Base-by-base conservation (phyloP, 2,113 vertebrate species). In the Haemorhous mexicanus region DNA sequence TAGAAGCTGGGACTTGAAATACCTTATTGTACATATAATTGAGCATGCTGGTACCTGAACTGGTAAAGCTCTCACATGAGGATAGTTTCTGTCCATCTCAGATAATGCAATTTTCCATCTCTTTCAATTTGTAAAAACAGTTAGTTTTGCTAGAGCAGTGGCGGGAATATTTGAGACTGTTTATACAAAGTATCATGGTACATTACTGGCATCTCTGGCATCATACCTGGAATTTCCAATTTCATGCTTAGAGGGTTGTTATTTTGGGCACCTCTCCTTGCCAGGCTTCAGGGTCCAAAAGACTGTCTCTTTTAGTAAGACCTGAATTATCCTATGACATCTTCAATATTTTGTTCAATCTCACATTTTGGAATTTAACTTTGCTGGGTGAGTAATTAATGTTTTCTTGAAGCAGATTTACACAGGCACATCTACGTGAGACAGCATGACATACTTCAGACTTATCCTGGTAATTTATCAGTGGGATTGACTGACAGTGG, bases 231-330 rank as follows among this genome's bases (percentile, higher is more conserved):
- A 70, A 87, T 27, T 24, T 87, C 33, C 19, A 53, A 43, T 14
- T 12, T 33, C 2, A 1, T 3, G 1, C 6, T 10, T 13, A 59
- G 0, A 2, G 9, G 13, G 19, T 1, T 74, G 46, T 35, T 4
- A 68, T 7, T 21, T 13, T 33, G 10, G 13, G 26, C 35, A 84
- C 10, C 9, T 59, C 55, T 33, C 22, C 19, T 35, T 41, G 43
- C 9, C 33, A 78, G 28, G 14, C n/a, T 52, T 73, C 39, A 64
- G 24, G 17, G 21, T 43, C 19, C n/a, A 77, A 33, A 58, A 91
- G 13, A 82, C 2, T 3, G 4, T 33, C 26, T 66, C n/a, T 66
- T 49, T 66, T 41, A 56, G 16, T 11, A 76, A 50, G 28, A 93
- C 2, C 4, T 63, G 8, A 67, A 76, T 32, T 50, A 87, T 16